Conservation (phyloP, 2,113 vertebrate genomes). For the Aldabrachelys gigantea region DNA sequence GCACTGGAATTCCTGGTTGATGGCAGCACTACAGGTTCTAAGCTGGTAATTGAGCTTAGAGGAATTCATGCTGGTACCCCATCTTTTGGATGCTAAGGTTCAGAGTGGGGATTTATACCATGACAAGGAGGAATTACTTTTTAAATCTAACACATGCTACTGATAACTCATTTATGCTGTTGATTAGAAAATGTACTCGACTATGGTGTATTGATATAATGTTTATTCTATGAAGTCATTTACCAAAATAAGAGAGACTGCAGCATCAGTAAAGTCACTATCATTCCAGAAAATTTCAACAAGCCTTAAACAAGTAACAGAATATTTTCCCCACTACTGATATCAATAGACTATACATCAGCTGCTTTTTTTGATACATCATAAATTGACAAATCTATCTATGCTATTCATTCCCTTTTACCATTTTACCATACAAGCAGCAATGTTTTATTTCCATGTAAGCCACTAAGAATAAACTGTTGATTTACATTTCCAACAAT, state of each 20-base stretch:
- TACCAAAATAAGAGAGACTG: background rate
- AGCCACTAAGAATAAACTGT: conserved; percentile 33
- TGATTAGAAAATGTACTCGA: background rate
- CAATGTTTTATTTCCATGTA: conserved; percentile 31
- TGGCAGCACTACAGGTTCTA: no score
- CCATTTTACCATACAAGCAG: conserved; percentile 10
- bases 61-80: no score
- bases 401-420: conserved; percentile 1
- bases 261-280: background rate
- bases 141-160: background rate
- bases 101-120: no score
- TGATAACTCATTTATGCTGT: background rate
- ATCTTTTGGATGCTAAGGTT: no score
- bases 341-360: background rate
- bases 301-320: background rate
- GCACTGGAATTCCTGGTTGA: no score
- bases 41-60: no score
- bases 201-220: background rate
- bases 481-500: conserved; percentile 46
- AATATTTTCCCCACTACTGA: background rate
- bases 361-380: rapidly evolving
- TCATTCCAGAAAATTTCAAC: background rate
- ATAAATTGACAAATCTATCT: background rate
- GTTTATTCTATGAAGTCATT: background rate
- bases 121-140: background rate